Conservation (phyloP, 2,888 invertebrate species). For the Oscheius sp. region DNA sequence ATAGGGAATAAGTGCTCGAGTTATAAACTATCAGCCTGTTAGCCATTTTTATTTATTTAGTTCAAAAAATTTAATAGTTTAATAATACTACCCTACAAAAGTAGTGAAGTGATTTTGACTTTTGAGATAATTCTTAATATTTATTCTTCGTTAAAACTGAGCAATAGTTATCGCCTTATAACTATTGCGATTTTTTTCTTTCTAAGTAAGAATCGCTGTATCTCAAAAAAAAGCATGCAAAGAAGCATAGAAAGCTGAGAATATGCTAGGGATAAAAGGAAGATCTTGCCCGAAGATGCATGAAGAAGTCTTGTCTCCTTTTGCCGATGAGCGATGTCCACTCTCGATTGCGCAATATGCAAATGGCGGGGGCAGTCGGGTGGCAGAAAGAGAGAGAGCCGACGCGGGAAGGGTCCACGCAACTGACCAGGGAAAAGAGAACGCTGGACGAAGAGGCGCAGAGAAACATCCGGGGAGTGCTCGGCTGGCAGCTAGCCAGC, state of each 20-base stretch:
- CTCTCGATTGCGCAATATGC: slow-evolving; percentile 59
- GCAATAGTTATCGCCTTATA: no score
- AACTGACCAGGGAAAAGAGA: slow-evolving; percentile 41
- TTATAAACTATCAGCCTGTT: no score
- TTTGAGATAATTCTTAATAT: no score
- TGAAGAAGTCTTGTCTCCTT: slow-evolving; percentile 12
- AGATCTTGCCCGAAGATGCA: slow-evolving; percentile 27
- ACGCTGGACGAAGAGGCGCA: slow-evolving; percentile 1
- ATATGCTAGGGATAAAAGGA: no score
- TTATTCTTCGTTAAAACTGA: no score
- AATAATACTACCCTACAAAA: no score
- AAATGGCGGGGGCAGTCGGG: slow-evolving; percentile 37
- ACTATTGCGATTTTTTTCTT: background rate
- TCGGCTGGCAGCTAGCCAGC: slow-evolving; percentile 24
- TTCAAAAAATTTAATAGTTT: no score
- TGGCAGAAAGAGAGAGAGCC: slow-evolving; percentile 20
- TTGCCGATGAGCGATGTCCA: slow-evolving; percentile 34
- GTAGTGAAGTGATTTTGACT: no score
- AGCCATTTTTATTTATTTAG: no score
- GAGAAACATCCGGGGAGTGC: slow-evolving; percentile 23
- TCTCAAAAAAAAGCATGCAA: no score
- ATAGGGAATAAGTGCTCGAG: no score
- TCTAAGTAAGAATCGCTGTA: background rate
- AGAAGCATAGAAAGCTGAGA: no score
- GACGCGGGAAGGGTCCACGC: slow-evolving; percentile 19